These are phyloP conservation scores for Dysidea cf. avara DNA, from an alignment of 37 sponge, comb jelly and placozoan species.

Conservation along the genomic window DNA sequence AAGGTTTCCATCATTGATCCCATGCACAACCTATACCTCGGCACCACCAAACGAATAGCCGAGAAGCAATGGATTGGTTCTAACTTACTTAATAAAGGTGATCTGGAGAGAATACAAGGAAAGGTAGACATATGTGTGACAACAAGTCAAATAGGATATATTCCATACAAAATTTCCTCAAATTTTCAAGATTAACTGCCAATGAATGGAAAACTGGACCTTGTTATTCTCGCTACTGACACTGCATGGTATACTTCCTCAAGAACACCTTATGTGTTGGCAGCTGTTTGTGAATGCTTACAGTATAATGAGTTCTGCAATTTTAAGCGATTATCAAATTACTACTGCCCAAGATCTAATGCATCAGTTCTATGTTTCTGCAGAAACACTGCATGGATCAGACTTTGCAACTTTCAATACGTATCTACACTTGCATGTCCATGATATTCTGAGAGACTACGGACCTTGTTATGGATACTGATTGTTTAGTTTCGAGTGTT, in stretches of 20 bases:
- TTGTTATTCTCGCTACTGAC: background rate
- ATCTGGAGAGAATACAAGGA: background rate
- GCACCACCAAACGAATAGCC: background rate
- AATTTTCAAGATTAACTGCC: too few relatives aligned
- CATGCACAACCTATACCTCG: conserved; percentile 27
- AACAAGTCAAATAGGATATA: background rate
- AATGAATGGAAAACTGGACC: too few relatives aligned
- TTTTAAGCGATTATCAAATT: background rate
- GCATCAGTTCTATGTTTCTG: background rate
- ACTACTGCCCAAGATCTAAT: conserved; percentile 13
- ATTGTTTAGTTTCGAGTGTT: conserved; percentile 55
- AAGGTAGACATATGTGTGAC: too few relatives aligned
- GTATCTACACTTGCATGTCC: conserved; percentile 38
- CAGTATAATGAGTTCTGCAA: background rate
- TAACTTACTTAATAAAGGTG: background rate
- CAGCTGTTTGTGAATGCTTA: conserved; percentile 1
- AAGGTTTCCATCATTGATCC: conserved; percentile 5
- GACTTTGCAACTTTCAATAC: conserved; percentile 23
- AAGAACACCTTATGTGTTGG: conserved; percentile 12
- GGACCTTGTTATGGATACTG: conserved; percentile 44
- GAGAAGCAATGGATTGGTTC: background rate
- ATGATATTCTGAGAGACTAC: conserved; percentile 24
- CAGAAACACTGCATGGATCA: conserved; percentile 2
- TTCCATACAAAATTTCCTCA: too few relatives aligned
- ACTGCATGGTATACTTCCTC: background rate